A percentile compares a stretch with the other conserved stretches of the same genome.
phyloP scores from a whole-genome alignment of 1,140 invertebrate species.

The Saxidomus purpurata region DNA sequence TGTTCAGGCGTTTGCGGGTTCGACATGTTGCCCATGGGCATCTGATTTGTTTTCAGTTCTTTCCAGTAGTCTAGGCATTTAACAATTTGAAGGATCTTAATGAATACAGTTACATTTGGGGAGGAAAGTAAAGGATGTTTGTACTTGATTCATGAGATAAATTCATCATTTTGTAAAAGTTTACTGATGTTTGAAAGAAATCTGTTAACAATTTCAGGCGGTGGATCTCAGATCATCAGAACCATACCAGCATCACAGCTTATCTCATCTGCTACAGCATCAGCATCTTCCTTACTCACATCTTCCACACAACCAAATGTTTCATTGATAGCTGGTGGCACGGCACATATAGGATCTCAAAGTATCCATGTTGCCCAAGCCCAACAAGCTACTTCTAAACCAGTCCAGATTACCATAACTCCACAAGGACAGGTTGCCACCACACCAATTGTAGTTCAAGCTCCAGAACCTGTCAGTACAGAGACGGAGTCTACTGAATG shows the following conservation, averaged over 20 bases:
- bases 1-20: too few relatives aligned
- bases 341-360: neutral
- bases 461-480: conserved; percentile 5
- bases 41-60: too few relatives aligned
- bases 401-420: conserved; percentile 80
- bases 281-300: conserved; percentile 72
- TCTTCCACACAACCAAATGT: conserved; percentile 76
- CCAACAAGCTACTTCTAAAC: conserved; percentile 59
- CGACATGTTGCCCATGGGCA: too few relatives aligned
- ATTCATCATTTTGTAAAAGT: too few relatives aligned
- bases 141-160: too few relatives aligned
- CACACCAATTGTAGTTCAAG: conserved; percentile 57
- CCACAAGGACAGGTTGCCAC: conserved; percentile 72
- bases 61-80: too few relatives aligned
- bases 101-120: too few relatives aligned
- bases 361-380: neutral
- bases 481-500: conserved; percentile 48
- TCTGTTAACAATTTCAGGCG: conserved; percentile 42
- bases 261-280: conserved; percentile 50
- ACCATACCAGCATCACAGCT: conserved; percentile 73
- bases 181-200: too few relatives aligned
- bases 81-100: too few relatives aligned
- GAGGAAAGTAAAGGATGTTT: too few relatives aligned
- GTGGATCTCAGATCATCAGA: conserved; percentile 64
- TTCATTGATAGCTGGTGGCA: conserved; percentile 63